Evolutionary conservation across 2,888 invertebrate species (phyloP).

Genomic region (Ellobium chinense): DNA sequence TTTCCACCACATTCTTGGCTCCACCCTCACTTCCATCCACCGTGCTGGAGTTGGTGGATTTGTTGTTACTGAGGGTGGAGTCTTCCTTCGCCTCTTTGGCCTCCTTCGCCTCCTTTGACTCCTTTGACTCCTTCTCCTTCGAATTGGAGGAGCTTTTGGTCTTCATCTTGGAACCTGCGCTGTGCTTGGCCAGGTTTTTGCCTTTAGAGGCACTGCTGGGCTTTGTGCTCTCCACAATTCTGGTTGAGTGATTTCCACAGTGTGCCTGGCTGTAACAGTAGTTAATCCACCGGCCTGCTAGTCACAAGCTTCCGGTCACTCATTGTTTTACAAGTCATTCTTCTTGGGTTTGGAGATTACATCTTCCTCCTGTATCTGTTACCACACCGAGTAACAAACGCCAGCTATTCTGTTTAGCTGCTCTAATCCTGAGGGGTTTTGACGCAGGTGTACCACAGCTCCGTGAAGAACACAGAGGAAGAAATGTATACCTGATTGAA

Average conservation of each 20-base stretch:
- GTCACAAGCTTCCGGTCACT: too few relatives aligned
- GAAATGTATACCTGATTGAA: too few relatives aligned
- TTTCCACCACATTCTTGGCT: background rate
- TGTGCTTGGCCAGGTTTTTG: background rate
- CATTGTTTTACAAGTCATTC: too few relatives aligned
- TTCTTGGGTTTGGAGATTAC: too few relatives aligned
- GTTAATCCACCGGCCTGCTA: too few relatives aligned
- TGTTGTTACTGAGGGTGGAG: constrained; percentile 40
- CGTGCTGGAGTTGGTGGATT: constrained; percentile 27
- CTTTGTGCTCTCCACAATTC: constrained; percentile 30
- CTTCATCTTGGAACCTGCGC: constrained; percentile 4
- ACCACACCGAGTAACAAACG: too few relatives aligned
- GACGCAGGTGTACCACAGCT: too few relatives aligned
- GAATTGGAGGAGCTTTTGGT: constrained; percentile 15
- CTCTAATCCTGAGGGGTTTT: too few relatives aligned
- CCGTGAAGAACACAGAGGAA: too few relatives aligned
- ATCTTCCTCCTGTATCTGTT: too few relatives aligned
- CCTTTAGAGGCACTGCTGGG: background rate
- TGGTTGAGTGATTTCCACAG: constrained; percentile 17
- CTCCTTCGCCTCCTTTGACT: constrained; percentile 15
- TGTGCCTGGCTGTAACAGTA: too few relatives aligned
- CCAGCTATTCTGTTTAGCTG: too few relatives aligned
- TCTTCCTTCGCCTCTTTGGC: constrained; percentile 37
- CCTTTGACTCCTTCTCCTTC: constrained; percentile 16
- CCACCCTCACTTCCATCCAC: constrained; percentile 4